A percentile compares a stretch with the other conserved stretches of the same genome.
Evolutionary conservation across 2,888 invertebrate species (phyloP).

Genomic region (Dinocampus coccinellae): DNA sequence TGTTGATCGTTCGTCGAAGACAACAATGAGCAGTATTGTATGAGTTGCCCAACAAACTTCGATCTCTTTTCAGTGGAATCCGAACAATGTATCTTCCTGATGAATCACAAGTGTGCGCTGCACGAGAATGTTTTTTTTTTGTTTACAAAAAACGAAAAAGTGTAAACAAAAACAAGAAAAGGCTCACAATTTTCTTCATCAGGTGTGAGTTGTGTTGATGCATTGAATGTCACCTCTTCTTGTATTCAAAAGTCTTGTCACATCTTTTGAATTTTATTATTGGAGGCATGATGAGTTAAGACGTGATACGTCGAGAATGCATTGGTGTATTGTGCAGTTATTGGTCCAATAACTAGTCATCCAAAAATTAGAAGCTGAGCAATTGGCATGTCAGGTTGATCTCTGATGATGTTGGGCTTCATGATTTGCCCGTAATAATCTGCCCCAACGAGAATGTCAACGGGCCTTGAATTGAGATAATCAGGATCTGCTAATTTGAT

Average conservation of each 20-base stretch:
- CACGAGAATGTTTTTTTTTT: neutral
- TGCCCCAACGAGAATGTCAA: neutral
- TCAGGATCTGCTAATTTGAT: neutral
- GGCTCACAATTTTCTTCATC: neutral
- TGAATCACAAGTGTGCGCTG: neutral
- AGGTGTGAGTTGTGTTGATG: neutral
- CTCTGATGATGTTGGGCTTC: neutral
- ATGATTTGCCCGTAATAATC: too few relatives aligned
- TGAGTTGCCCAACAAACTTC: neutral
- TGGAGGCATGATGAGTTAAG: neutral
- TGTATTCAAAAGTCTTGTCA: neutral
- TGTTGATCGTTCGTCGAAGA: neutral
- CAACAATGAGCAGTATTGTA: neutral
- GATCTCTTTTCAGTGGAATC: neutral
- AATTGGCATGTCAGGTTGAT: neutral
- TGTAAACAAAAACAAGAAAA: too few relatives aligned
- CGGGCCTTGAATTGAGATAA: neutral
- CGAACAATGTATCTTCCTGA: neutral
- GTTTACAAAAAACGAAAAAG: too few relatives aligned
- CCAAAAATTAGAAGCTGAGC: neutral
- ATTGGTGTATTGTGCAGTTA: neutral
- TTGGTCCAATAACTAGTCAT: neutral
- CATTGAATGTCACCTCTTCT: neutral
- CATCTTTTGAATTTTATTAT: neutral
- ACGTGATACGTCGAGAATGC: neutral